A percentile compares a stretch with the other conserved stretches of the same genome.
Evolutionary conservation across 2,888 invertebrate species (phyloP).

Genomic region (Aphrophora alni): DNA sequence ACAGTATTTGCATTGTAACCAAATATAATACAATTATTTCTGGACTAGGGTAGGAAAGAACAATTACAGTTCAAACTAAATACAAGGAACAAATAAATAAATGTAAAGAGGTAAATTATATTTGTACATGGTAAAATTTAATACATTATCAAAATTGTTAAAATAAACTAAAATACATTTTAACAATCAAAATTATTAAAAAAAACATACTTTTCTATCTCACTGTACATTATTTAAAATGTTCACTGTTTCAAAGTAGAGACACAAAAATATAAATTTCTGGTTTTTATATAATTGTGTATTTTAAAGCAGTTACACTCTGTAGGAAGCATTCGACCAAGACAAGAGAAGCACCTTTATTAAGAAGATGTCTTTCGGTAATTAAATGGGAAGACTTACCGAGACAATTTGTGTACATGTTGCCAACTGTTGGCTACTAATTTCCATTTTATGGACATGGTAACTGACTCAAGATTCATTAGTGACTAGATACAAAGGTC

Average conservation of each 20-base stretch:
- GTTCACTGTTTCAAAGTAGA: not conserved
- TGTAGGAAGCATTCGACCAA: not conserved
- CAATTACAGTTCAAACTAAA: not conserved
- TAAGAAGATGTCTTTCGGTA: not conserved
- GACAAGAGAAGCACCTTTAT: not conserved
- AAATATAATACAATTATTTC: not conserved
- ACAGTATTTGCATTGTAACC: not conserved
- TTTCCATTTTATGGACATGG: conserved; percentile 9
- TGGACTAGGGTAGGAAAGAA: not conserved
- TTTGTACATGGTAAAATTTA: no score
- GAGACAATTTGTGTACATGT: not conserved
- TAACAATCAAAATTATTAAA: not conserved
- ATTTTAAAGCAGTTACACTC: not conserved
- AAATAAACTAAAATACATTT: no score
- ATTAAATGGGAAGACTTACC: not conserved
- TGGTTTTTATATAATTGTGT: not conserved
- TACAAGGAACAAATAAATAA: not conserved
- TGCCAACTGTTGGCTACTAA: conserved; percentile 2
- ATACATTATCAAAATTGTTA: no score
- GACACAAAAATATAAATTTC: not conserved
- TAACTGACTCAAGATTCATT: not conserved
- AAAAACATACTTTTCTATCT: not conserved
- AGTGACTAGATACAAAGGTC: not conserved
- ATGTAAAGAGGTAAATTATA: no score
- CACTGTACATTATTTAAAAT: not conserved